A percentile compares a stretch with the other conserved stretches of the same genome.
Conservation (phyloP, 2,888 invertebrate species). For the Ectemnius lituratus region DNA sequence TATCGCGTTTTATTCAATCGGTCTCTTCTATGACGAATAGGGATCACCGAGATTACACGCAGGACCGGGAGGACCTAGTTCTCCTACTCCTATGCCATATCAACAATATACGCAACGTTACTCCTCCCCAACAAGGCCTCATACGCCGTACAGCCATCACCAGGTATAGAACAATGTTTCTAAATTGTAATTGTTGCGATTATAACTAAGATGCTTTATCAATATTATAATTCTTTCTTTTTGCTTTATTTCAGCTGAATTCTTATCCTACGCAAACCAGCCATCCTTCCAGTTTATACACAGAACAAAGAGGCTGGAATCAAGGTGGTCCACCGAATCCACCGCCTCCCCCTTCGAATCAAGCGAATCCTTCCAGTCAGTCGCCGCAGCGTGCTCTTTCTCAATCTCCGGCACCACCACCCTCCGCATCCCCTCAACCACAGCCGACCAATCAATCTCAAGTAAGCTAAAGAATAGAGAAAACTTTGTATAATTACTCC, state of each 20-base stretch:
- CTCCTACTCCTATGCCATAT: slow-evolving; percentile 76
- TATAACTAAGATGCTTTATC: no score
- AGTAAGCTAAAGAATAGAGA: slow-evolving; percentile 49
- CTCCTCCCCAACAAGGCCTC: slow-evolving; percentile 75
- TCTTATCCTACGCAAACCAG: slow-evolving; percentile 73
- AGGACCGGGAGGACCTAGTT: slow-evolving; percentile 75
- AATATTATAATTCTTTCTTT: background rate
- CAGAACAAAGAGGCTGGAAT: slow-evolving; percentile 75
- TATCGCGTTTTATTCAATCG: background rate
- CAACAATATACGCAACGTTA: slow-evolving; percentile 77
- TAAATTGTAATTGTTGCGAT: background rate
- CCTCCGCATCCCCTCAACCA: slow-evolving; percentile 76
- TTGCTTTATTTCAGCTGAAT: slow-evolving; percentile 66
- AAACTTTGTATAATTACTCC: no score
- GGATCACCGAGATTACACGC: slow-evolving; percentile 75
- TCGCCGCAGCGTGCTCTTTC: slow-evolving; percentile 76
- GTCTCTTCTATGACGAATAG: slow-evolving; percentile 50
- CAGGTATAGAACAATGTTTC: slow-evolving; percentile 64
- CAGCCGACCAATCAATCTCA: slow-evolving; percentile 72
- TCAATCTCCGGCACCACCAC: slow-evolving; percentile 76
- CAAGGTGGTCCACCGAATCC: slow-evolving; percentile 74
- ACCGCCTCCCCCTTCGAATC: slow-evolving; percentile 71
- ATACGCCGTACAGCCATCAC: slow-evolving; percentile 75
- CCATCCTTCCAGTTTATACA: slow-evolving; percentile 73
- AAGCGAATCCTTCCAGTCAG: slow-evolving; percentile 74